A percentile compares a stretch with the other conserved stretches of the same genome.
Evolutionary conservation across 2,113 vertebrate species (phyloP).

Genomic region (Rhipidura dahli): DNA sequence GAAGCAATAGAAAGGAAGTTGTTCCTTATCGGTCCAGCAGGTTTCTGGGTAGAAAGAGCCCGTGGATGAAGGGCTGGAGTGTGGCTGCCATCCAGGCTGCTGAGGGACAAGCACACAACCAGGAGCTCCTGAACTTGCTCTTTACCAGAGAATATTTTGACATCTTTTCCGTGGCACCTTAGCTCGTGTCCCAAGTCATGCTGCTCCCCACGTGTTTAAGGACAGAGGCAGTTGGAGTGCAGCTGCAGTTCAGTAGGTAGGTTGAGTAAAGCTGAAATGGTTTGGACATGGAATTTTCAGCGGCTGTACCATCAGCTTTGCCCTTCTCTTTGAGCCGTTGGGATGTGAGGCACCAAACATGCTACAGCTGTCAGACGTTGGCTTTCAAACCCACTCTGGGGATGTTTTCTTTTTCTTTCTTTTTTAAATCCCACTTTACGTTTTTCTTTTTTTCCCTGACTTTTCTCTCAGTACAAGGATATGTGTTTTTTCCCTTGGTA

Average conservation of each 20-base stretch:
- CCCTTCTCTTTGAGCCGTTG: not conserved
- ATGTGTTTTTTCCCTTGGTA: constrained; percentile 22
- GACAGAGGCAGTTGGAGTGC: not conserved
- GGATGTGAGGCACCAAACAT: not conserved
- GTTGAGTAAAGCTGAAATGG: not conserved
- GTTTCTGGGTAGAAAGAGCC: not conserved
- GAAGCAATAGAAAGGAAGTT: not conserved
- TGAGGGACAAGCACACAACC: not conserved
- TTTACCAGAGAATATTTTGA: not conserved
- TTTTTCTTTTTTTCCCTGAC: not conserved
- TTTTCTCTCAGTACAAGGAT: not conserved
- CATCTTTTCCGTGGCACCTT: not conserved
- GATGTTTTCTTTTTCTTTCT: not conserved
- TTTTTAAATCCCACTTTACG: not conserved
- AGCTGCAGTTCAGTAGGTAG: not conserved
- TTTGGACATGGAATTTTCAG: accelerated
- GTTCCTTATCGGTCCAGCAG: not conserved
- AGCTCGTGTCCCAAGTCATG: not conserved
- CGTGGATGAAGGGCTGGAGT: not conserved
- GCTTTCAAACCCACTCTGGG: not conserved
- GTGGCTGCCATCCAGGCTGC: not conserved
- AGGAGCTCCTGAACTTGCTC: not conserved
- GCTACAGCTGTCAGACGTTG: accelerated
- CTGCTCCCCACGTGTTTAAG: not conserved
- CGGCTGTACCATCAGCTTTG: not conserved